These are phyloP conservation scores for Spondyliosoma cantharus DNA, from an alignment of 2,797 vertebrate species.

Conservation along the genomic window DNA sequence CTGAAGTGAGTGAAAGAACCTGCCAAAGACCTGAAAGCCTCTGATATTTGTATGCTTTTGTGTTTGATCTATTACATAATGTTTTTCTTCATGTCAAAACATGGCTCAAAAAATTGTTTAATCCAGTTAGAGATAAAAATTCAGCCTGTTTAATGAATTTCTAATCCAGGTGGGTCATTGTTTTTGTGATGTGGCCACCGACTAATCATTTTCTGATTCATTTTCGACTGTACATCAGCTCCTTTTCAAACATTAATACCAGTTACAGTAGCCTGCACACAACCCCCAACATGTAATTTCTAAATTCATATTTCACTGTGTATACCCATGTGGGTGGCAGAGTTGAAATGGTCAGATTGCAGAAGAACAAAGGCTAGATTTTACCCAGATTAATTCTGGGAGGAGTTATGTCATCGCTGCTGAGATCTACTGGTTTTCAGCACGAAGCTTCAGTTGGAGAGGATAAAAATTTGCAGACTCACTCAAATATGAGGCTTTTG, in stretches of 20 bases:
- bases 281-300: constrained; percentile 14
- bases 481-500: constrained; percentile 41
- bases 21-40: constrained; percentile 12
- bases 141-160: neutral
- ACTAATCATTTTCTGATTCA: neutral
- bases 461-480: constrained; percentile 60
- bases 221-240: neutral
- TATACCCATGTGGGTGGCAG: constrained; percentile 28
- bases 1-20: constrained; percentile 86
- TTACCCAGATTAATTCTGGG: constrained; percentile 64
- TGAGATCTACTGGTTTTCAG: constrained; percentile 52
- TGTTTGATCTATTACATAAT: constrained; percentile 21
- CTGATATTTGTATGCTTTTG: constrained; percentile 15
- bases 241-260: neutral
- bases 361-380: constrained; percentile 56
- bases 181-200: neutral
- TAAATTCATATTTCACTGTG: constrained; percentile 11
- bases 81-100: neutral
- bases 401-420: constrained; percentile 57
- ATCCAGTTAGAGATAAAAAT: neutral
- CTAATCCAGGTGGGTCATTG: neutral
- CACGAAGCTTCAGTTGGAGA: constrained; percentile 27
- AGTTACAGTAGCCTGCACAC: constrained; percentile 5
- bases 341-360: constrained; percentile 26
- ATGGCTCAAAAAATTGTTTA: constrained; percentile 1